phyloP scores from a whole-genome alignment of 1,140 invertebrate species.

The Sminthurides bifidus region DNA sequence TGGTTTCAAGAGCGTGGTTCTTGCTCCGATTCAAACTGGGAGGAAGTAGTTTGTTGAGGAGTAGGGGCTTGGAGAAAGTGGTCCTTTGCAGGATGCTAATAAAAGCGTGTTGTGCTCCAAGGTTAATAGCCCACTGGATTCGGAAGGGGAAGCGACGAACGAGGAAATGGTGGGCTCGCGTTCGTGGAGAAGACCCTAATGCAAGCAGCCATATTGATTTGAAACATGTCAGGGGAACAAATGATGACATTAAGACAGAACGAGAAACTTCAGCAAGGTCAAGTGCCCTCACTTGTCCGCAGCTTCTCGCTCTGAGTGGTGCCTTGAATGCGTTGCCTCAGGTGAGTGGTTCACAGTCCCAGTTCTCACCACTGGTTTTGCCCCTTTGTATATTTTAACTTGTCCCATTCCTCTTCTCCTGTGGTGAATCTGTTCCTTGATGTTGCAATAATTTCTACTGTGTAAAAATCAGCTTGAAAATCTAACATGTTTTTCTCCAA shows the following conservation, averaged over 20 bases:
- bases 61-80: too few relatives aligned
- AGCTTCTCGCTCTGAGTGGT: constrained; percentile 76
- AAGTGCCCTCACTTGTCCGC: constrained; percentile 67
- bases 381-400: too few relatives aligned
- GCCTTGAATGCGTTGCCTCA: constrained; percentile 80
- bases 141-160: constrained; percentile 25
- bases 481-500: background rate
- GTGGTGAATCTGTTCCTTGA: background rate
- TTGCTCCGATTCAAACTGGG: too few relatives aligned
- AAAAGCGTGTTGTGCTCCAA: constrained; percentile 6
- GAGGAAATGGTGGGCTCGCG: constrained; percentile 16
- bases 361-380: too few relatives aligned
- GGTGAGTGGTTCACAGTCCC: too few relatives aligned
- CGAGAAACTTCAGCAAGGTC: constrained; percentile 13
- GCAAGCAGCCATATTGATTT: constrained; percentile 27
- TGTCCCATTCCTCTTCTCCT: background rate
- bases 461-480: background rate
- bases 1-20: too few relatives aligned
- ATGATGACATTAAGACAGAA: constrained; percentile 10
- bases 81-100: too few relatives aligned
- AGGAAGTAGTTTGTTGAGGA: too few relatives aligned
- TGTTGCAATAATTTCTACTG: background rate
- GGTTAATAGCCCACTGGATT: constrained; percentile 30
- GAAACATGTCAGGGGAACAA: constrained; percentile 6
- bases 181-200: constrained; percentile 2